These are phyloP conservation scores for Notospermus geniculatus DNA, from an alignment of 1,140 invertebrate species.

Conservation along the genomic window DNA sequence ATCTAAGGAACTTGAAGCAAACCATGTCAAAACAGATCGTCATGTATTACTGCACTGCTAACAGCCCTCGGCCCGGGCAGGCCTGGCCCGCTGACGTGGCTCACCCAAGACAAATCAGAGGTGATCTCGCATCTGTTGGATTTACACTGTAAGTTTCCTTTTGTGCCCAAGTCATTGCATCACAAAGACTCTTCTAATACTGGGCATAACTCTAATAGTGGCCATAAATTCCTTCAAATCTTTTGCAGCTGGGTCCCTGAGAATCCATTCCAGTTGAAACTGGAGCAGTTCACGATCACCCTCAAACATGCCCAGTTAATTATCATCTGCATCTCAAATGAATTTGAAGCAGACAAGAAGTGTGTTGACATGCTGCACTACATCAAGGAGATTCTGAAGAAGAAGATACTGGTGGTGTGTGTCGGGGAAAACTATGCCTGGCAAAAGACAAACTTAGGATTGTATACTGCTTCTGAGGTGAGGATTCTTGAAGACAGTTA, in stretches of 20 bases:
- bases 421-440: constrained; percentile 36
- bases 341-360: constrained; percentile 41
- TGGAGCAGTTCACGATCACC: background rate
- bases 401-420: constrained; percentile 36
- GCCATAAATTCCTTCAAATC: constrained; percentile 4
- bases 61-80: constrained; percentile 26
- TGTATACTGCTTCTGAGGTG: constrained; percentile 39
- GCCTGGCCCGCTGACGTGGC: constrained; percentile 19
- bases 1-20: constrained; percentile 39
- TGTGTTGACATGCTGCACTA: constrained; percentile 39
- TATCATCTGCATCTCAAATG: constrained; percentile 42
- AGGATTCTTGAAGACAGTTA: constrained; percentile 16
- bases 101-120: constrained; percentile 29
- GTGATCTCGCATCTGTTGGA: constrained; percentile 34
- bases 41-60: constrained; percentile 37
- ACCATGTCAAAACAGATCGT: constrained; percentile 38
- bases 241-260: background rate
- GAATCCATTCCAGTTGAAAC: background rate
- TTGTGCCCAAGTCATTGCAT: too few species aligned
- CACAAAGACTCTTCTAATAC: too few species aligned
- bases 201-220: too few species aligned
- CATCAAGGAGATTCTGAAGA: constrained; percentile 40
- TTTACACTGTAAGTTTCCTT: constrained; percentile 23
- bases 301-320: constrained; percentile 27
- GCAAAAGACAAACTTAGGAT: constrained; percentile 43